phyloP scores from a whole-genome alignment of 2,113 vertebrate genomes.

The Thamnaconus septentrionalis region DNA sequence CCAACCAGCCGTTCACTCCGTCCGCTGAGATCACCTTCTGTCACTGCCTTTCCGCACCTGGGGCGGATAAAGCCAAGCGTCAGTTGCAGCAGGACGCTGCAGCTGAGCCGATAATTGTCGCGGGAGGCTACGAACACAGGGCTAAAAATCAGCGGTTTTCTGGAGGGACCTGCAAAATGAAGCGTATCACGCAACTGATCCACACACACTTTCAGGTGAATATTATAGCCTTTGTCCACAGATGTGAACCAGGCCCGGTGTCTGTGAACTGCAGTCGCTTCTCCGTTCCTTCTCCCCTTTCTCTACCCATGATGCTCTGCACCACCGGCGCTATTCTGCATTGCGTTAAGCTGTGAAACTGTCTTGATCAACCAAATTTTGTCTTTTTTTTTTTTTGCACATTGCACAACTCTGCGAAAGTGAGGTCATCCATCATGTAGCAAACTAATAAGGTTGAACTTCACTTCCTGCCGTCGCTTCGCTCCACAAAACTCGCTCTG shows the following conservation, averaged over 20 bases:
- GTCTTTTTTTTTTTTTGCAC: conserved; percentile 33
- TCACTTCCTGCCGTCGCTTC: conserved; percentile 45
- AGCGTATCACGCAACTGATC: too few species aligned
- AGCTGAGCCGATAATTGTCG: too few species aligned
- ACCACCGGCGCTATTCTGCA: conserved; percentile 61
- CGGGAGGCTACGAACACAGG: too few species aligned
- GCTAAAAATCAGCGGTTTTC: too few species aligned
- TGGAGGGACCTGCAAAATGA: too few species aligned
- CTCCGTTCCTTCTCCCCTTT: conserved; percentile 30
- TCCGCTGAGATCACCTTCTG: too few species aligned
- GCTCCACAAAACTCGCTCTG: conserved; percentile 5
- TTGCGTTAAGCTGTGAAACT: conserved; percentile 63
- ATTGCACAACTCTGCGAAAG: conserved; percentile 50
- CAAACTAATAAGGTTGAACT: conserved; percentile 52
- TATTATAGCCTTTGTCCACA: too few species aligned
- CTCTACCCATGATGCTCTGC: conserved; percentile 62
- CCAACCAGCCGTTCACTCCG: too few species aligned
- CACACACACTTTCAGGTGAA: too few species aligned
- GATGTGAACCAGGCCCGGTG: conserved; percentile 13
- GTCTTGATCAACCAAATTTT: conserved; percentile 51
- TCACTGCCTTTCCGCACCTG: too few species aligned
- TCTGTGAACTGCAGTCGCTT: conserved; percentile 32
- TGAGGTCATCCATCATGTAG: conserved; percentile 66
- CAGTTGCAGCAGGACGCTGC: too few species aligned
- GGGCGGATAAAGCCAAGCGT: too few species aligned